Evolutionary conservation across 2,888 invertebrate species (phyloP).

Genomic region (Spodoptera littoralis): DNA sequence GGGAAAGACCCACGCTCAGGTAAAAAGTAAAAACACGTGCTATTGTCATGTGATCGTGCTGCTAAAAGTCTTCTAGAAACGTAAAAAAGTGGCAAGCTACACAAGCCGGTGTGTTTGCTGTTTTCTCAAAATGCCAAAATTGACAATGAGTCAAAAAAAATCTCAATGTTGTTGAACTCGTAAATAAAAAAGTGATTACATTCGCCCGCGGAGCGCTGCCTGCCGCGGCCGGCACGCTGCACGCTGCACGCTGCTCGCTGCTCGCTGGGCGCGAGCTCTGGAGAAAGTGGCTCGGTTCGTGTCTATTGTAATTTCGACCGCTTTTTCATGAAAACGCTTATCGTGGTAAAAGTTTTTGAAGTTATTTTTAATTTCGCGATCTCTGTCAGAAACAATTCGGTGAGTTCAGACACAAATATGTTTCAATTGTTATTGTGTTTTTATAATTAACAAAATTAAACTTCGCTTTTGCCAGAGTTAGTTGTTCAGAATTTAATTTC

Average conservation of each 20-base stretch:
- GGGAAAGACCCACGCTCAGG: slow-evolving; percentile 19
- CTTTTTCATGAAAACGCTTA: slow-evolving; percentile 55
- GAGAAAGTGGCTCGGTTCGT: slow-evolving; percentile 52
- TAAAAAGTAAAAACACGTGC: slow-evolving; percentile 13
- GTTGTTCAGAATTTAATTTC: background rate
- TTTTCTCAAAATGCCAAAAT: slow-evolving; percentile 9
- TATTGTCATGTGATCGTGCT: slow-evolving; percentile 11
- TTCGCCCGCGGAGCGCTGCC: slow-evolving; percentile 20
- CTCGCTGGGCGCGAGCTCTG: slow-evolving; percentile 17
- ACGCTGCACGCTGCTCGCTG: background rate
- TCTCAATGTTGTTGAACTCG: slow-evolving; percentile 26
- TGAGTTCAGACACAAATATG: slow-evolving; percentile 11
- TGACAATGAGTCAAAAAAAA: slow-evolving; percentile 21
- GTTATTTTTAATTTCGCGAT: slow-evolving; percentile 46
- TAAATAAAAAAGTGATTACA: slow-evolving; percentile 49
- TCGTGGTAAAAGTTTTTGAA: slow-evolving; percentile 53
- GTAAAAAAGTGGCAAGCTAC: background rate
- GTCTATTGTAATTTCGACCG: slow-evolving; percentile 54
- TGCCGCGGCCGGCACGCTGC: no score
- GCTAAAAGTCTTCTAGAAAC: background rate
- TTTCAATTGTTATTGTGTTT: slow-evolving; percentile 16
- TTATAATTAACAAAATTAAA: background rate
- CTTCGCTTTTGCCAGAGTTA: background rate
- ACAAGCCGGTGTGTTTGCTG: no score
- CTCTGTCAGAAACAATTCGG: slow-evolving; percentile 34